phyloP scores from a whole-genome alignment of 1,140 invertebrate genomes.

The Phthorimaea operculella region DNA sequence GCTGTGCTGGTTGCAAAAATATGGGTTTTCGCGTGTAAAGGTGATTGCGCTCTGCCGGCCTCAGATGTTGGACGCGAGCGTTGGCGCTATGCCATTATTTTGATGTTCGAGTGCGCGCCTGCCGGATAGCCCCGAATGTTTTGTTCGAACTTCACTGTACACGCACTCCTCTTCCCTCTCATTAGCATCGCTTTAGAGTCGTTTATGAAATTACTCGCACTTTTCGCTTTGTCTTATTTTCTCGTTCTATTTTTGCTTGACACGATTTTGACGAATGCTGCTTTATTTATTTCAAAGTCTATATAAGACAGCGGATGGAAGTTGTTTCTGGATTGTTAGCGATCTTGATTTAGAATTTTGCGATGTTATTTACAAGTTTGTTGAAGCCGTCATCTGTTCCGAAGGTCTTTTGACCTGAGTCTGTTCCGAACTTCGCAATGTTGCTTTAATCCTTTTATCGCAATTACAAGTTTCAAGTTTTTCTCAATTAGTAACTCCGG shows the following conservation, averaged over 20 bases:
- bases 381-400: too few relatives aligned
- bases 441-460: conserved; percentile 1
- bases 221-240: not conserved
- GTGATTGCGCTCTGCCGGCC: conserved; percentile 49
- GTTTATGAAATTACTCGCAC: conserved; percentile 2
- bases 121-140: conserved; percentile 41
- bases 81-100: conserved; percentile 61
- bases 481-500: conserved; percentile 19
- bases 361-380: too few relatives aligned
- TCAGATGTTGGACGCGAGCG: conserved; percentile 28
- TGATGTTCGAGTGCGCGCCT: conserved; percentile 41
- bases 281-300: not conserved
- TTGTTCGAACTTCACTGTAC: conserved; percentile 16
- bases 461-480: conserved; percentile 11
- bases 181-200: conserved; percentile 3
- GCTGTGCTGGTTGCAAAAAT: conserved; percentile 20
- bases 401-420: too few relatives aligned
- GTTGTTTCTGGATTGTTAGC: too few relatives aligned
- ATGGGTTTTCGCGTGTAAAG: conserved; percentile 36
- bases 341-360: too few relatives aligned
- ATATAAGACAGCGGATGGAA: too few relatives aligned
- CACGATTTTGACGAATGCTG: not conserved
- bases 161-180: not conserved
- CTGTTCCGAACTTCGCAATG: not conserved
- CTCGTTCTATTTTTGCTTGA: not conserved